Percentiles rank a stretch among this genome's conserved stretches.
Conservation (phyloP, 2,888 invertebrate genomes). For the Tenthredo mesomela region DNA sequence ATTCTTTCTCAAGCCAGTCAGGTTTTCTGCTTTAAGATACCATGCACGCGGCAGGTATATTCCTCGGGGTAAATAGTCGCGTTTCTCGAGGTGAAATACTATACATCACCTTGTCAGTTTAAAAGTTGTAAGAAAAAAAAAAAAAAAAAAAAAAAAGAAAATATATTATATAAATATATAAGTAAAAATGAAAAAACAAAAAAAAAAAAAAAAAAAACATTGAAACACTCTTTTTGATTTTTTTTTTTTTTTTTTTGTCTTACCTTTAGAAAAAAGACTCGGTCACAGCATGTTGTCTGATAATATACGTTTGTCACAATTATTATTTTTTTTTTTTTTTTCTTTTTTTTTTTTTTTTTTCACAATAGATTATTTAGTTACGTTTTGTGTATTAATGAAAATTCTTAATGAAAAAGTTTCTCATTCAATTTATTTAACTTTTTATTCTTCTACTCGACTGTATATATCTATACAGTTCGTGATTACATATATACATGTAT, state of each 20-base stretch:
- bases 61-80: neutral
- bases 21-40: neutral
- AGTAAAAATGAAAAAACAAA: too few relatives aligned
- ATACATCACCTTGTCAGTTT: neutral
- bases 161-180: too few relatives aligned
- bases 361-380: neutral
- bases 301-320: neutral
- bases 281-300: neutral
- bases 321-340: neutral
- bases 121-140: neutral
- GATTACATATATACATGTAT: too few relatives aligned
- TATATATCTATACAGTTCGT: conserved; percentile 11
- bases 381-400: too few relatives aligned
- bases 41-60: neutral
- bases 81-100: neutral
- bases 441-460: neutral
- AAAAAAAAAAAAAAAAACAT: neutral
- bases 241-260: neutral
- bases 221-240: too few relatives aligned
- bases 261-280: neutral
- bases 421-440: neutral
- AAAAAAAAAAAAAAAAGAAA: neutral
- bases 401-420: too few relatives aligned
- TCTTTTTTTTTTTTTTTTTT: too few relatives aligned
- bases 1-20: neutral